Evolutionary conservation across 2,113 vertebrate species (phyloP).

Genomic region (Pseudorectes ferrugineus): DNA sequence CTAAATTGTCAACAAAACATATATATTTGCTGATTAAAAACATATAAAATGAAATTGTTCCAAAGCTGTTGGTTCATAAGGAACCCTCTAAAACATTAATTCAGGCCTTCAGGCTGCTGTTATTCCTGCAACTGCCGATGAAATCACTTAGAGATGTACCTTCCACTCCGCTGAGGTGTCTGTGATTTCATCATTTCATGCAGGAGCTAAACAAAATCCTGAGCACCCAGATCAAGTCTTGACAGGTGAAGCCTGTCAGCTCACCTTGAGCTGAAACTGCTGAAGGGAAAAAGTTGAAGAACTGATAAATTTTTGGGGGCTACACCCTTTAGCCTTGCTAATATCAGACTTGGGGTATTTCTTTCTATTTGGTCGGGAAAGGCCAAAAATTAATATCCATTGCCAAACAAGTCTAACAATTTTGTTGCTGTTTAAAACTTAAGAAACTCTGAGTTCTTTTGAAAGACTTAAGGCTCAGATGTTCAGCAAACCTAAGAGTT

Average conservation of each 20-base stretch:
- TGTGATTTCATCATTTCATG: neutral
- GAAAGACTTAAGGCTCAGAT: neutral
- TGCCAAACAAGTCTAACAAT: neutral
- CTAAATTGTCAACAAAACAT: neutral
- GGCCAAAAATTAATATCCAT: neutral
- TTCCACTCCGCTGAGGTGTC: neutral
- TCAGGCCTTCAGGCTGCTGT: neutral
- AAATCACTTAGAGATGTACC: neutral
- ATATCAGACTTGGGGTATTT: neutral
- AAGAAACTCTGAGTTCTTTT: neutral
- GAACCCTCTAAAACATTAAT: neutral
- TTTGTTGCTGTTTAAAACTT: neutral
- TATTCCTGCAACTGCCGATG: neutral
- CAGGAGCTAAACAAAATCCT: conserved; percentile 7
- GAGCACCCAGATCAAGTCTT: conserved; percentile 32
- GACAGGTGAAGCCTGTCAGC: conserved; percentile 11
- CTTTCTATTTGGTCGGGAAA: neutral
- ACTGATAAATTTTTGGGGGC: neutral
- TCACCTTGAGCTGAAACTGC: neutral
- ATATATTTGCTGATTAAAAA: neutral
- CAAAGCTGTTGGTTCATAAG: neutral
- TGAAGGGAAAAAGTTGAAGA: neutral
- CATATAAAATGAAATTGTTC: neutral
- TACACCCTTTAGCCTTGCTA: neutral
- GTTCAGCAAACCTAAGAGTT: neutral